Percentiles rank a stretch among this genome's conserved stretches.
These are phyloP conservation scores for Phymatocera aterrima DNA, from an alignment of 2,888 invertebrate genomes.

Conservation along the genomic window DNA sequence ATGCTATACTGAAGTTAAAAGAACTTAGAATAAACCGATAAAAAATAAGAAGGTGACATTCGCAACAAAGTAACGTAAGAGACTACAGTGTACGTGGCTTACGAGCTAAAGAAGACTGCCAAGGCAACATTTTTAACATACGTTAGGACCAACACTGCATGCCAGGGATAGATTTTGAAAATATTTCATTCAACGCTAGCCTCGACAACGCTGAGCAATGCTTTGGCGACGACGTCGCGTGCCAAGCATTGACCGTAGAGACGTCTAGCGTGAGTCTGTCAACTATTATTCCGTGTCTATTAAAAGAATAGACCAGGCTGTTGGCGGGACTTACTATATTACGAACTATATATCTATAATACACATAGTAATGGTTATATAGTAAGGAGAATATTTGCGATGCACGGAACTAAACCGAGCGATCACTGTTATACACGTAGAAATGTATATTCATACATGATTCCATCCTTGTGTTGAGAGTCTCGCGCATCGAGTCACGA, in stretches of 20 bases:
- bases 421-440: background rate
- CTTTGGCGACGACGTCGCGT: slow-evolving; percentile 55
- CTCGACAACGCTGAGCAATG: slow-evolving; percentile 17
- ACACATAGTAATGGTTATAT: background rate
- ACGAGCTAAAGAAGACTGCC: background rate
- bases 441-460: too few relatives aligned
- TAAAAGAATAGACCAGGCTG: slow-evolving; percentile 59
- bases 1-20: background rate
- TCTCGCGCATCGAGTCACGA: slow-evolving; percentile 46
- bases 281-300: slow-evolving; percentile 61
- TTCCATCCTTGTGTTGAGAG: background rate
- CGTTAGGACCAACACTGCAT: slow-evolving; percentile 16
- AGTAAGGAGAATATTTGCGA: background rate
- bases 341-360: slow-evolving; percentile 14
- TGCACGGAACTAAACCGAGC: background rate
- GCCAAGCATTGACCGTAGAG: slow-evolving; percentile 64
- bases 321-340: slow-evolving; percentile 52
- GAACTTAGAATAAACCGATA: slow-evolving; percentile 1
- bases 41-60: background rate
- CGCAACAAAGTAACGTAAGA: background rate
- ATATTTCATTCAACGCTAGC: slow-evolving; percentile 61
- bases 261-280: slow-evolving; percentile 63
- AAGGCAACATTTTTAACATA: slow-evolving; percentile 32
- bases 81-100: background rate
- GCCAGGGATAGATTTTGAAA: slow-evolving; percentile 50